A percentile compares a stretch with the other conserved stretches of the same genome.
These are phyloP conservation scores for Agraylea sexmaculata DNA, from an alignment of 1,140 invertebrate genomes.

Conservation along the genomic window DNA sequence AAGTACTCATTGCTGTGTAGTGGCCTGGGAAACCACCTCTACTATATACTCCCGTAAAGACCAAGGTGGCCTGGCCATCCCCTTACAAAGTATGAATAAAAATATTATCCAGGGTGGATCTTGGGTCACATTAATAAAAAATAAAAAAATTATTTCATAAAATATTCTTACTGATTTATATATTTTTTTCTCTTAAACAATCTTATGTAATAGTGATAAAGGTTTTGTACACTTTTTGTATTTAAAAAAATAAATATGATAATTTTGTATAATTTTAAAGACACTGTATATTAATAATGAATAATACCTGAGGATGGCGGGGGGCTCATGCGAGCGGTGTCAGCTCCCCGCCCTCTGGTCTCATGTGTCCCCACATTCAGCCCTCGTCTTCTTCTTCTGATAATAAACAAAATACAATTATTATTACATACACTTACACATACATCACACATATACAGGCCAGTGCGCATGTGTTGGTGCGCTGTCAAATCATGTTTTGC, in stretches of 20 bases:
- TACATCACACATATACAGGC: not conserved
- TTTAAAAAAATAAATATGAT: not conserved
- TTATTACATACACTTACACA: not conserved
- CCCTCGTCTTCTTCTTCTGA: not conserved
- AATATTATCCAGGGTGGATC: too few relatives aligned
- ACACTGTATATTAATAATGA: not conserved
- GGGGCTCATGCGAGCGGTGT: slow-evolving; percentile 15
- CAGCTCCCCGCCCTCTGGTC: slow-evolving; percentile 2
- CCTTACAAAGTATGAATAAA: too few relatives aligned
- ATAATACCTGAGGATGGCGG: slow-evolving; percentile 17
- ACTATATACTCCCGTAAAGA: too few relatives aligned
- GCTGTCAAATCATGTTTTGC: not conserved
- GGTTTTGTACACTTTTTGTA: too few relatives aligned
- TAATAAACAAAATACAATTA: slow-evolving; percentile 5
- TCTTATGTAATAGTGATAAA: not conserved
- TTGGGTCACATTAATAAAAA: not conserved
- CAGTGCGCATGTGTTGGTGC: too few relatives aligned
- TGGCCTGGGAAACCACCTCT: too few relatives aligned
- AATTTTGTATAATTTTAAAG: not conserved
- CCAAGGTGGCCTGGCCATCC: too few relatives aligned
- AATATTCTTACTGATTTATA: not conserved
- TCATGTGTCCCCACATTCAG: slow-evolving; percentile 5
- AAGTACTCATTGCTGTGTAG: too few relatives aligned
- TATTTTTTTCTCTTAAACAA: not conserved
- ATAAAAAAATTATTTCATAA: not conserved